Base-by-base conservation (phyloP, 2,888 invertebrate genomes). In the Nomada goodeniana region DNA sequence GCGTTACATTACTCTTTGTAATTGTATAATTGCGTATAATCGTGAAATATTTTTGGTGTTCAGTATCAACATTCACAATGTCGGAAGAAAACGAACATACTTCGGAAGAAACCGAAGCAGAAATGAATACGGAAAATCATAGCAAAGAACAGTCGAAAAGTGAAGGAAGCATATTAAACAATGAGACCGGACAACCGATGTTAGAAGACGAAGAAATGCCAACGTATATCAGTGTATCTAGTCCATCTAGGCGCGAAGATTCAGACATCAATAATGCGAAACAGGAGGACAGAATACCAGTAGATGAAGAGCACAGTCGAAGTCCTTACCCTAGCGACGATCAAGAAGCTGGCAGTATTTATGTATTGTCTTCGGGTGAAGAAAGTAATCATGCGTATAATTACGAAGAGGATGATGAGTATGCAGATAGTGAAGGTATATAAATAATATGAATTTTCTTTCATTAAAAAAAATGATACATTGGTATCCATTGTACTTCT, bases 121-220 rank as follows among this genome's bases (percentile, higher is more conserved):
- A 90, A 65, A 74, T 74, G 44, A 76, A 78, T 69, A 65, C 77
- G 61, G 78, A 81, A 53, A 83, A 82, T 59, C 63, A 72, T 15
- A 71, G 68, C 26, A 76, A 79, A 64, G 82, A 89, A 57, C 81
- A 84, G 55, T 75, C 76, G 23, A 85, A 87, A 67, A 73, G 57
- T 71, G 77, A 84, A 53, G 36, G 81, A 64, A 65, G 77, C 55
- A 61, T 82, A n/a, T 78, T 80, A 57, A 84, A 78, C 47, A 80
- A 75, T 63, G 81, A 80, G 20, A 72, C 77, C 0, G 86, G 80
- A 13, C 50, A 74, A n/a, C 78, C 76, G 76, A 85, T 91, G 90
- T 81, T 90, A 1, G 92, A 93, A 52, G 92, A 92, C 67, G 92
- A 92, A 73, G 92, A 92, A 74, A 92, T 92, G 92, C 92, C 92